Evolutionary conservation across 1,140 invertebrate species (phyloP), one percentile per base, ranked within the genome.

Genomic region (Prorops nasuta): DNA sequence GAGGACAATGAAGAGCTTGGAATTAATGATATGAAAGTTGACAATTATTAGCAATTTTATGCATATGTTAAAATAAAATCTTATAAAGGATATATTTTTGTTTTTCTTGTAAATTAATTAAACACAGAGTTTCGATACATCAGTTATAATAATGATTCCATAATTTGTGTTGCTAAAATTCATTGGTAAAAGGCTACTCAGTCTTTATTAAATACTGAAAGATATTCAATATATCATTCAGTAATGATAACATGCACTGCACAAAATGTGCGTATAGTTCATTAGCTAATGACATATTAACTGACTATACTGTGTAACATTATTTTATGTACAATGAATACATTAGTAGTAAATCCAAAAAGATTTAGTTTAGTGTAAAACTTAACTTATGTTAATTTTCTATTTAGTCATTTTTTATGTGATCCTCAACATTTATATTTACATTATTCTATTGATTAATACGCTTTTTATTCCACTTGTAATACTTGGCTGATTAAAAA

Each of bases 1-100:
- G 93, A 98, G 28, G 94, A 99, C 70, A 97, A 99, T 72, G 96
- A 99, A 57, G 89, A 94, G 46, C 80, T 99, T 3, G 96, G 96
- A 3, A 72, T 99, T 2, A 98, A 97, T 71, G 96, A 98, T 67
- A 98, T 99, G 85, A 96, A 96, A 79, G 91, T 90, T 1, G 94
- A 98, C 63, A 83, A 86, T 64, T 92, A 93, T 74, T 71, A 56
- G n/a, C n/a, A n/a, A n/a, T n/a, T n/a, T n/a, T n/a, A n/a, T n/a
- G n/a, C n/a, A n/a, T n/a, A n/a, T n/a, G n/a, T n/a, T n/a, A n/a
- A n/a, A n/a, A n/a, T n/a, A n/a, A n/a, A n/a, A n/a, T n/a, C n/a
- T n/a, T n/a, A n/a, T n/a, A n/a, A n/a, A n/a, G n/a, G n/a, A n/a
- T n/a, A n/a, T n/a, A n/a, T n/a, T n/a, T n/a, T n/a, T n/a, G n/a